These are phyloP conservation scores for Pheosia tremula DNA, from an alignment of 2,888 invertebrate species.

Conservation along the genomic window DNA sequence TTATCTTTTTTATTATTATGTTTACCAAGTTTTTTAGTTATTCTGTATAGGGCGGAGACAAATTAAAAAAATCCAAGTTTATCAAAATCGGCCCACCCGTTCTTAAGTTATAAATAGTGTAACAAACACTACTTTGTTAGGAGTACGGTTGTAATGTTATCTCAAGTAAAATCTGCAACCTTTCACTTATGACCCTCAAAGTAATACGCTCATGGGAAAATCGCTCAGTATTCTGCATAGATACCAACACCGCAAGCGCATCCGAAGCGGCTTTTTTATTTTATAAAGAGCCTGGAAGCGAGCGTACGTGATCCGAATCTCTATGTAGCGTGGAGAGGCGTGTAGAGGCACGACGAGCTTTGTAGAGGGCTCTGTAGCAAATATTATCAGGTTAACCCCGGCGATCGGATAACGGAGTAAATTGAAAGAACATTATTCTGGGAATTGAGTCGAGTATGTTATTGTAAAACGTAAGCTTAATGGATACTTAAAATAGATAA, in stretches of 20 bases:
- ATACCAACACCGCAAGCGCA: background rate
- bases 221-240: background rate
- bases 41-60: no score
- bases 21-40: no score
- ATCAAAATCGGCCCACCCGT: no score
- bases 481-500: background rate
- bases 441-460: background rate
- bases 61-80: no score
- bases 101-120: no score
- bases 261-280: constrained; percentile 3
- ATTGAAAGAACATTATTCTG: constrained; percentile 5
- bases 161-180: no score
- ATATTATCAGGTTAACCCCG: constrained; percentile 1
- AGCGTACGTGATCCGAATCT: constrained; percentile 1
- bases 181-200: background rate
- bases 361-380: background rate
- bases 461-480: background rate
- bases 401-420: constrained; percentile 2
- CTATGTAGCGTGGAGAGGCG: background rate
- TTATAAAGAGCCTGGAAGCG: constrained; percentile 5
- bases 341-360: background rate
- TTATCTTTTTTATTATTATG: no score
- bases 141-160: no score
- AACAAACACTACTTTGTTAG: no score
- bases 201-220: background rate